Base-by-base conservation (phyloP, 2,113 vertebrate species). In the Perca flavescens region DNA sequence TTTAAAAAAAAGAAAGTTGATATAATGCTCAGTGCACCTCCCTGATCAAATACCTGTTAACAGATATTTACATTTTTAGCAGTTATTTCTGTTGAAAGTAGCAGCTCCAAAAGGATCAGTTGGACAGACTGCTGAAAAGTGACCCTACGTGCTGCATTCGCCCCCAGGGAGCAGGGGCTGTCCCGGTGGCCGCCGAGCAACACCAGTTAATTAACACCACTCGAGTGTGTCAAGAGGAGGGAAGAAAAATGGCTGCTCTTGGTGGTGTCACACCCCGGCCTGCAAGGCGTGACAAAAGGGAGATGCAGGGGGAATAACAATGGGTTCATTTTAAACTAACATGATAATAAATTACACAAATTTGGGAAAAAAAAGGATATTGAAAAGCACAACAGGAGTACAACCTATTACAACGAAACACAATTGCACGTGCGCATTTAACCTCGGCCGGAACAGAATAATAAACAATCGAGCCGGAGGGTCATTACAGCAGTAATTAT, bases 141-240 rank as follows among this genome's bases (percentile, higher is more conserved):
- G 75, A 80, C 80, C 79, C 5, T 2, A 15, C 66, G 25, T 58
- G 47, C 53, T 68, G 72, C 50, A 19, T 68, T 57, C 15, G 36
- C 46, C 65, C 68, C 36, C 56, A 1, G 60, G 64, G 88, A 79
- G 63, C 56, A 77, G 81, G 22, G 74, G 74, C 63, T 86, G 54
- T 80, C 47, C 56, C 21, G 54, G 36, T 61, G 70, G 70, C 79
- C 40, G 61, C 74, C 11, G 71, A 88, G 76, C 46, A 76, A 79
- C 78, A 78, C 47, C 83, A 70, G 84, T 90, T 91, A 90, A 90
- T 92, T 90, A 92, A 88, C 65, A 88, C 80, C 79, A 69, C 62
- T 77, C 54, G 66, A 90, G 83, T 88, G 85, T 89, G 90, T 91
- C 82, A 77, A 77, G 78, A 85, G 64, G 69, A 82, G 31, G 56